Evolutionary conservation across 1,140 invertebrate genomes (phyloP).

Genomic region (Sarcophaga bullata): DNA sequence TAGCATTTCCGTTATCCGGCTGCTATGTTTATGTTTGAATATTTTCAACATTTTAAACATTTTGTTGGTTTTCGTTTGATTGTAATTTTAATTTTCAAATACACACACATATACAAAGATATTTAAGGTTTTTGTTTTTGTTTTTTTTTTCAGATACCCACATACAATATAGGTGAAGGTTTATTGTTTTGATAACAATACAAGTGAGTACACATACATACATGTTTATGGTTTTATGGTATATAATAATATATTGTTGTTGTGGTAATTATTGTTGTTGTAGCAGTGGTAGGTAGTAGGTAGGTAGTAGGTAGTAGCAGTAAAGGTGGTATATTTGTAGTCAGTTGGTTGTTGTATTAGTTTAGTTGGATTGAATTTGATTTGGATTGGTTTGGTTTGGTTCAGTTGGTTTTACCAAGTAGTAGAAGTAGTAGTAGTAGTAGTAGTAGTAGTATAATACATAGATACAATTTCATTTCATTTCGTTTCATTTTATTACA

Average conservation of each 20-base stretch:
- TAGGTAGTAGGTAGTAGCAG: not conserved
- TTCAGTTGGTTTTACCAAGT: not conserved
- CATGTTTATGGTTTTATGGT: no score
- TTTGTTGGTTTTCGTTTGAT: not conserved
- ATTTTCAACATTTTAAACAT: constrained; percentile 21
- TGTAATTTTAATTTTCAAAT: not conserved
- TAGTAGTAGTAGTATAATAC: constrained; percentile 5
- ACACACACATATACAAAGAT: not conserved
- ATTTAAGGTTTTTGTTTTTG: not conserved
- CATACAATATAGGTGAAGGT: constrained; percentile 24
- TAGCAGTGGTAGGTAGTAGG: not conserved
- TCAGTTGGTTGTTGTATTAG: no score
- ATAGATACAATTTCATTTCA: not conserved
- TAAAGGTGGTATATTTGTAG: no score
- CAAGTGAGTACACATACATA: no score
- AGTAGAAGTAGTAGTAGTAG: not conserved
- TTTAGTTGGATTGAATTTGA: no score
- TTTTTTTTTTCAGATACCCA: not conserved
- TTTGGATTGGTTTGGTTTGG: no score
- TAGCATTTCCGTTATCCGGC: constrained; percentile 40
- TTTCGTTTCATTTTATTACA: constrained; percentile 11
- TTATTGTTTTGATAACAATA: not conserved
- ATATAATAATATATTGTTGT: no score
- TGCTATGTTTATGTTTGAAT: not conserved
- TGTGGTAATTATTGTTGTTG: not conserved